These are phyloP conservation scores for Riparia riparia DNA, from an alignment of 2,113 vertebrate genomes.

Conservation along the genomic window DNA sequence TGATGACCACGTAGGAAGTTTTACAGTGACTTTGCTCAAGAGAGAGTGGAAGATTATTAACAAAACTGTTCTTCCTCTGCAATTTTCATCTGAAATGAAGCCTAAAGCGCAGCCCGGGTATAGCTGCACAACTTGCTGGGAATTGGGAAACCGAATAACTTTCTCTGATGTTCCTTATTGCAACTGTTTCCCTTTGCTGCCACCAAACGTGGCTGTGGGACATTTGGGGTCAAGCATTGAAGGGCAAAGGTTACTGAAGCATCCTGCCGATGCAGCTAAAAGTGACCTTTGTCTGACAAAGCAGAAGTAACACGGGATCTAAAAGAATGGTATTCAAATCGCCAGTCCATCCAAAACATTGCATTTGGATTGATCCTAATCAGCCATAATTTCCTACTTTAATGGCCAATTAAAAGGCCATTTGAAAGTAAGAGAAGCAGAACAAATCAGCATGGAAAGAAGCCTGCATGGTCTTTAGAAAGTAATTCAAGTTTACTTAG, in stretches of 20 bases:
- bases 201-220: not conserved
- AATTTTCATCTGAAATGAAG: not conserved
- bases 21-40: not conserved
- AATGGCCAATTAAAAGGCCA: slow-evolving; percentile 72
- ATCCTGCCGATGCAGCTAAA: slow-evolving; percentile 33
- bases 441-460: slow-evolving; percentile 50
- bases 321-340: slow-evolving; percentile 47
- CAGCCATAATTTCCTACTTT: slow-evolving; percentile 70
- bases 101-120: too few species aligned
- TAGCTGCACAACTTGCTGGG: not conserved
- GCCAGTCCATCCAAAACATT: slow-evolving; percentile 48
- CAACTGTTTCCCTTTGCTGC: not conserved
- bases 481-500: slow-evolving; percentile 48
- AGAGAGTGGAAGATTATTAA: not conserved
- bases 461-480: slow-evolving; percentile 5
- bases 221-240: slow-evolving; percentile 48
- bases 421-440: slow-evolving; percentile 75
- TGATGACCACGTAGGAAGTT: not conserved
- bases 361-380: slow-evolving; percentile 71
- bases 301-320: slow-evolving; percentile 28
- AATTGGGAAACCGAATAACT: not conserved
- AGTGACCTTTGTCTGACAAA: slow-evolving; percentile 72
- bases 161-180: not conserved
- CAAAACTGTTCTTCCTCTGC: not conserved
- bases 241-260: slow-evolving; percentile 61